Conservation (phyloP, 2,113 vertebrate species). For the Carassius auratus region DNA sequence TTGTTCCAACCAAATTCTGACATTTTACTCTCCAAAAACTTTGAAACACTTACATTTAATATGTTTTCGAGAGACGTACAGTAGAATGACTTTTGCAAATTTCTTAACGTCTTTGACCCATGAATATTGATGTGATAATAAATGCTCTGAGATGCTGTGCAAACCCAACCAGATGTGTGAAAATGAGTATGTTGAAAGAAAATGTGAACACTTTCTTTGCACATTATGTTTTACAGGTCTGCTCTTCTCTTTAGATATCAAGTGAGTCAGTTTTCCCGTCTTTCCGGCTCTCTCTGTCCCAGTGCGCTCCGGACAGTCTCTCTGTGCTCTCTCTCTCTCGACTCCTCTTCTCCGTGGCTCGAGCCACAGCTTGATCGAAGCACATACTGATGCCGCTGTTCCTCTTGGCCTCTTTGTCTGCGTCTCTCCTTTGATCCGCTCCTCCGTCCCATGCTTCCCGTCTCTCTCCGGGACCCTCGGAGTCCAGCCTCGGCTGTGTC, state of each 20-base stretch:
- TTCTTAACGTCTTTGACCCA: too few species aligned
- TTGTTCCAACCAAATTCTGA: too few species aligned
- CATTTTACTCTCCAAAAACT: too few species aligned
- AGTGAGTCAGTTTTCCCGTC: constrained; percentile 33
- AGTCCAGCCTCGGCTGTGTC: constrained; percentile 31
- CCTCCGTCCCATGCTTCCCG: constrained; percentile 46
- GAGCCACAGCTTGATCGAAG: constrained; percentile 86
- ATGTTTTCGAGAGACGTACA: too few species aligned
- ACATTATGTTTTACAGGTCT: constrained; percentile 14
- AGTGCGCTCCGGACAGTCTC: constrained; percentile 29
- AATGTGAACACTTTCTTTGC: neutral
- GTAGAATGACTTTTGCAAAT: too few species aligned
- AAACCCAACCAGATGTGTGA: neutral
- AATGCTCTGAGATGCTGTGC: neutral
- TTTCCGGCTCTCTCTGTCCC: constrained; percentile 22
- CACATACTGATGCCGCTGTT: constrained; percentile 80
- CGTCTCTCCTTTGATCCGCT: constrained; percentile 42
- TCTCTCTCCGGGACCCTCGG: constrained; percentile 27
- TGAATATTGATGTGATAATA: neutral
- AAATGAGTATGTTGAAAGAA: neutral
- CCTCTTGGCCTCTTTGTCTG: constrained; percentile 65
- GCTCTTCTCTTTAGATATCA: neutral
- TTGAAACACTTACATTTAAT: too few species aligned
- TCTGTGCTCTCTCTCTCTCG: constrained; percentile 67
- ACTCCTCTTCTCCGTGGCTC: constrained; percentile 74